A percentile compares a stretch with the other conserved stretches of the same genome.
phyloP scores from a whole-genome alignment of 2,888 invertebrate genomes.

The Drosophila austrosaltans region DNA sequence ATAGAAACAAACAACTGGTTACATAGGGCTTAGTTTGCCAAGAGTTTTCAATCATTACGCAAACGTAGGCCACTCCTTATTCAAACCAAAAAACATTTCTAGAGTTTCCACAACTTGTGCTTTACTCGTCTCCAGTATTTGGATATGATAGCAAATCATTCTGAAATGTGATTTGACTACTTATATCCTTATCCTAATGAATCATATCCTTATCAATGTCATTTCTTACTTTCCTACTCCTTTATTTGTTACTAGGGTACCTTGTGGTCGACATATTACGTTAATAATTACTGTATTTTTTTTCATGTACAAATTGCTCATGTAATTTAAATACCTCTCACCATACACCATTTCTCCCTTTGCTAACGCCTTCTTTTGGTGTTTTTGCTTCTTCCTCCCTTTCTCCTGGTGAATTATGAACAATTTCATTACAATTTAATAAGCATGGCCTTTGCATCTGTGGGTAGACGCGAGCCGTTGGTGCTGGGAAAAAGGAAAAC shows the following conservation, averaged over 20 bases:
- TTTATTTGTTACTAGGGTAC: not conserved
- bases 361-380: not conserved
- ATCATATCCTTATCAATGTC: no score
- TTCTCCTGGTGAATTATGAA: constrained; percentile 1
- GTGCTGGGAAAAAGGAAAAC: not conserved
- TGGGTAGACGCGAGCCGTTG: constrained; percentile 4
- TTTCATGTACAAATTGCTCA: constrained; percentile 4
- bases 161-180: no score
- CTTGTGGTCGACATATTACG: not conserved
- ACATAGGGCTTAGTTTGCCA: no score
- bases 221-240: no score
- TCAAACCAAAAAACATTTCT: no score
- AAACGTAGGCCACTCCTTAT: no score
- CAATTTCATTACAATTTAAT: constrained; percentile 19
- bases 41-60: no score
- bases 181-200: no score
- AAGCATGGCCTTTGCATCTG: constrained; percentile 8
- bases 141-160: no score
- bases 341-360: not conserved
- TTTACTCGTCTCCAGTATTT: no score
- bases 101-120: no score
- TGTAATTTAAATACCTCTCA: constrained; percentile 6
- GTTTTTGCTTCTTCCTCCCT: not conserved
- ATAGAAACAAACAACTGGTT: no score
- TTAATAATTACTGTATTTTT: not conserved